Base-by-base conservation (phyloP, 1,140 invertebrate species). In the Megalonaias nervosa region DNA sequence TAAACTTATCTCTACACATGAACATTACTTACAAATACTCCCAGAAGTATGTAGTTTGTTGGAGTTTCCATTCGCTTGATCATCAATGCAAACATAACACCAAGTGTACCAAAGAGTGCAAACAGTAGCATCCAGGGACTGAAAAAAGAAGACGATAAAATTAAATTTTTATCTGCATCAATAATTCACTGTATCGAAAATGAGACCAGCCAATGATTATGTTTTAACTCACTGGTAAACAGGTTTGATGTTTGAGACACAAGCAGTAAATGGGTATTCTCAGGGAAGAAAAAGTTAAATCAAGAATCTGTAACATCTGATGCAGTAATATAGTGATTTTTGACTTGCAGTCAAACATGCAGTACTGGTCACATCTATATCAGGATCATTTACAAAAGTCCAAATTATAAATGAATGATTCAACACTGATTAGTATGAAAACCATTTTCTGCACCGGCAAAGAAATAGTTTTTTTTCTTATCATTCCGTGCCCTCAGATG, bases 41-140 rank as follows among this genome's bases (percentile, higher is more conserved):
- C 89, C 14, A 92, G 85, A 1, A 92, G 85, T 55, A 92, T 88
- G 79, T 92, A 92, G 82, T 92, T 92, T 59, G 86, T 86, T 12
- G 92, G 92, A 16, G 89, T 90, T 71, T 90, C 86, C 17, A 89
- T 82, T 57, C 91, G 84, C 79, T 92, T 90, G 61, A 91, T 82
- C 85, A 91, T 90, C 80, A 92, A 78, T 1, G 89, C 91, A 71
- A 92, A 81, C 2, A 92, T 73, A 16, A 91, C 69, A 15, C 79
- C 90, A 72, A 92, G 82, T 17, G 91, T 92, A 9, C 87, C 88
- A 75, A 92, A 81, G n/a, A 90, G 66, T 13, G 88, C 88, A 15
- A 89, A 65, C 23, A 92, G 70, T 55, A 92, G 74, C 81, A 92
- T 87, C 91, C 91, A 92, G 55, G 85, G 74, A 79, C 90, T 91